Evolutionary conservation across 2,113 vertebrate genomes (phyloP), one percentile per base, ranked within the genome.

Genomic region (Lucifuga dentata): DNA sequence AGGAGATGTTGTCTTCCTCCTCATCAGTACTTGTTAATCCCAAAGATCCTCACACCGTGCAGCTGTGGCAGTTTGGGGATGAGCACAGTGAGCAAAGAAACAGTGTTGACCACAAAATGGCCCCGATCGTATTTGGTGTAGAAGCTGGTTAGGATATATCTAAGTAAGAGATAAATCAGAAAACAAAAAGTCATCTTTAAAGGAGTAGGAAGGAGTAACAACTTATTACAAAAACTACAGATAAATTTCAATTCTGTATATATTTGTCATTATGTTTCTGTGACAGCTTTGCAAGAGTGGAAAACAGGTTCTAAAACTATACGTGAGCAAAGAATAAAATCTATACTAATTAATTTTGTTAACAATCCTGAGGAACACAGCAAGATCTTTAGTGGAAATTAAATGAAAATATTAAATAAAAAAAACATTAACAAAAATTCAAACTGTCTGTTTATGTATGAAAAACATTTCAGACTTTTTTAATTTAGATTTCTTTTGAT

Each of bases 121-220:
- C 91, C 91, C 3, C 94, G 83, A 61, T 99, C 97, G 55, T 99
- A 99, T 89, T 99, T 99, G 17, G 98, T 99, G 91, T 98, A 99
- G 93, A 99, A 99, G 93, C 97, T 99, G 5, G 97, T 95, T 73
- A 99, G 90, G 80, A 99, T 97, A 59, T 99, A 99, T 86, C 98
- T 99, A 80, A 19, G 70, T 23, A 19, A 43, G 50, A 63, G 35
- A 50, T 2, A 40, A 43, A 36, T 8, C 16, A 53, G 40, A 72
- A 52, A 62, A n/a, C n/a, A 46, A n/a, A 8, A 43, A 44, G 39
- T 12, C 11, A 20, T 13, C 17, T 39, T 55, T 46, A 81, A 19
- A 51, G 11, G 19, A 11, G 5, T 19, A 35, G 20, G 55, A 33
- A 51, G 33, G 19, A 2, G 23, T 1, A 33, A 5, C 26, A 33